A percentile compares a stretch with the other conserved stretches of the same genome.
These are phyloP conservation scores for Sturmia bella DNA, from an alignment of 2,888 invertebrate species.

Conservation along the genomic window DNA sequence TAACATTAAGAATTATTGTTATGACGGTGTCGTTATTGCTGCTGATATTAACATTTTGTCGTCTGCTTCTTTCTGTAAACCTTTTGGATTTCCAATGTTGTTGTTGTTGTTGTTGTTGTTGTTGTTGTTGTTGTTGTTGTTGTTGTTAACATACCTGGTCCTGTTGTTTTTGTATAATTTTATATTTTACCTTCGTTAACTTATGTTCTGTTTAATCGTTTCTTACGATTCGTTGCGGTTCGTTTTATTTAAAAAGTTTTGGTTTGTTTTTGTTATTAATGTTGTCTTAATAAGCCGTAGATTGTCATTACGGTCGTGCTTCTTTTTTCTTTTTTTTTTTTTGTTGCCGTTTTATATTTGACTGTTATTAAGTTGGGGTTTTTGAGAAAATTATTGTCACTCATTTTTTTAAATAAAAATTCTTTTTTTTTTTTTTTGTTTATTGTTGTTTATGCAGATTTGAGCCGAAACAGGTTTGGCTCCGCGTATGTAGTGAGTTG, in stretches of 20 bases:
- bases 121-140: constrained; percentile 13
- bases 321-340: constrained; percentile 32
- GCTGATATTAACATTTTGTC: constrained; percentile 68
- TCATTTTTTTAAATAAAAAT: constrained; percentile 53
- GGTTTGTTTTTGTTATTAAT: constrained; percentile 70
- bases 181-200: constrained; percentile 57
- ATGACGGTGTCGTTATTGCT: constrained; percentile 30
- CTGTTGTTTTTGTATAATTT: constrained; percentile 27
- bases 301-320: constrained; percentile 80
- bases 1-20: constrained; percentile 60
- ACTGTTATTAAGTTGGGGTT: constrained; percentile 54
- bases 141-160: constrained; percentile 15
- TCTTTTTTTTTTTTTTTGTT: constrained; percentile 61
- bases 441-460: constrained; percentile 59
- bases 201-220: constrained; percentile 71
- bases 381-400: constrained; percentile 47
- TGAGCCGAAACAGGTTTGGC: constrained; percentile 54
- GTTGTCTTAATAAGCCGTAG: constrained; percentile 77
- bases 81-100: constrained; percentile 7
- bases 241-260: constrained; percentile 73
- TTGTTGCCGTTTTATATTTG: constrained; percentile 39
- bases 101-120: too few species aligned
- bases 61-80: constrained; percentile 36
- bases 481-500: constrained; percentile 44
- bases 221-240: constrained; percentile 78